Conservation (phyloP, 2,113 vertebrate species). For the Dryoscopus gambensis region DNA sequence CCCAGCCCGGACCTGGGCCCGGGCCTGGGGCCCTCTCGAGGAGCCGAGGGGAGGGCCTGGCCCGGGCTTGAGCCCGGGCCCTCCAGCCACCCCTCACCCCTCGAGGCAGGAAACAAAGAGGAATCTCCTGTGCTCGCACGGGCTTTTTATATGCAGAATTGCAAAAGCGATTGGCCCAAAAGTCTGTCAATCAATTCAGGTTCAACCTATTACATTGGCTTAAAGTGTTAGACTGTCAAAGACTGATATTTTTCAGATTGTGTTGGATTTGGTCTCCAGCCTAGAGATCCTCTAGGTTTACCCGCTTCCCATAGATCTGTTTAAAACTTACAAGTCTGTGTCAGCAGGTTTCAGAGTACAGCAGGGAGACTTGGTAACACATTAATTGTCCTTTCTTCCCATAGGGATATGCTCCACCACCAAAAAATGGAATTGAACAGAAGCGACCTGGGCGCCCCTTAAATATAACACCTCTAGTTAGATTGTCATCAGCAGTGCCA, state of each 20-base stretch:
- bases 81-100: no score
- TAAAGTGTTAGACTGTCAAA: background rate
- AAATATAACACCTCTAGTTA: constrained; percentile 91
- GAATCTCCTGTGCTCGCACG: no score
- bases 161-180: no score
- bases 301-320: background rate
- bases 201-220: no score
- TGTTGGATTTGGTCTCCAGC: background rate
- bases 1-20: no score
- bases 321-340: background rate
- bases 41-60: no score
- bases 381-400: background rate
- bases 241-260: background rate
- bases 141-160: no score
- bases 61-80: no score
- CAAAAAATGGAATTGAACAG: constrained; percentile 95
- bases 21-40: no score
- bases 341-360: background rate
- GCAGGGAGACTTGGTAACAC: rapidly evolving
- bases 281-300: background rate
- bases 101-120: no score
- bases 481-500: constrained; percentile 90
- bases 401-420: constrained; percentile 86
- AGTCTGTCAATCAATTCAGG: no score
- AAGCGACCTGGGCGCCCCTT: constrained; percentile 89